These are phyloP conservation scores for Rhegmatorhina hoffmannsi DNA, from an alignment of 2,113 vertebrate genomes.

Conservation along the genomic window DNA sequence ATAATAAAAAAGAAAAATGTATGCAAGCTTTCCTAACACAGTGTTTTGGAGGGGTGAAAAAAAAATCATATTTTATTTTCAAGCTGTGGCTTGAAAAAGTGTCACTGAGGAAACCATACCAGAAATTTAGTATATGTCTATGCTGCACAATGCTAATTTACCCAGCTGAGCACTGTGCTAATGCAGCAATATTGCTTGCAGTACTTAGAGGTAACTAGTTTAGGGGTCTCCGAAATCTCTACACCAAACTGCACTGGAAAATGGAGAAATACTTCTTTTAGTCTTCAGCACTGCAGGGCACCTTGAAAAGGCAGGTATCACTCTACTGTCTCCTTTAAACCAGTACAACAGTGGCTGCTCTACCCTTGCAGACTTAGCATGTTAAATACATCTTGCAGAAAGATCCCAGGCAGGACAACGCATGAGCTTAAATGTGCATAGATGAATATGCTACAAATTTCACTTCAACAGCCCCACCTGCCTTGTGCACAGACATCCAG, in stretches of 20 bases:
- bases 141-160: conserved; percentile 27
- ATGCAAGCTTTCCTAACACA: not conserved
- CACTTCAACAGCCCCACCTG: not conserved
- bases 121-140: conserved; percentile 29
- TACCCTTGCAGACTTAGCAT: not conserved
- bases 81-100: not conserved
- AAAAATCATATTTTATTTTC: conserved; percentile 1
- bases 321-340: not conserved
- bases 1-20: conserved; percentile 8
- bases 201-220: conserved; percentile 29
- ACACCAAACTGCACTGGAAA: not conserved
- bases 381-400: not conserved
- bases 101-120: not conserved
- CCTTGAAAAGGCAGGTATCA: not conserved
- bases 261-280: not conserved
- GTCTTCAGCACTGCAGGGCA: not conserved
- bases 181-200: conserved; percentile 27
- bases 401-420: not conserved
- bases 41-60: not conserved
- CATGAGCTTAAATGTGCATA: not conserved
- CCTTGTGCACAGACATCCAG: not conserved
- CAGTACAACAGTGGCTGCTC: not conserved
- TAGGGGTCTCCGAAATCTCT: not conserved
- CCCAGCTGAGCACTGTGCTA: conserved; percentile 9
- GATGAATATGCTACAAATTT: not conserved